Evolutionary conservation across 2,888 invertebrate genomes (phyloP).

Genomic region (Ormyrus thymus): DNA sequence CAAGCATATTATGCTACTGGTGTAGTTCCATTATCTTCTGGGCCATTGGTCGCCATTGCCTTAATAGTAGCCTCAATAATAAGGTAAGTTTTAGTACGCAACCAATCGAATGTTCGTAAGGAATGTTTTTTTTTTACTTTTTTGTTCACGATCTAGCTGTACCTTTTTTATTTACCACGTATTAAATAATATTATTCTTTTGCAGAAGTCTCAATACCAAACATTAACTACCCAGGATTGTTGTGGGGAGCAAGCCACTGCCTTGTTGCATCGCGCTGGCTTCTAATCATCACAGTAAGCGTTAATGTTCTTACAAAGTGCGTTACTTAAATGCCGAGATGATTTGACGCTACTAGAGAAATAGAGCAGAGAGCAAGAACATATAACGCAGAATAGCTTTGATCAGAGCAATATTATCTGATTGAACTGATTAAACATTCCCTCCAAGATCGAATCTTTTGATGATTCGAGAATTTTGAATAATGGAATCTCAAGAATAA

Average conservation of each 20-base stretch:
- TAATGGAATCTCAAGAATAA: constrained; percentile 45
- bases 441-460: constrained; percentile 48
- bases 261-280: constrained; percentile 65
- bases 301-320: constrained; percentile 58
- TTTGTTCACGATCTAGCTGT: background rate
- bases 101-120: constrained; percentile 23
- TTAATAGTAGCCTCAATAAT: constrained; percentile 76
- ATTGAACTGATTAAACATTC: constrained; percentile 50
- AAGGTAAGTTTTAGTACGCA: constrained; percentile 66
- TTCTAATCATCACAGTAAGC: constrained; percentile 60
- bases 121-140: constrained; percentile 14
- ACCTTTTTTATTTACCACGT: no score
- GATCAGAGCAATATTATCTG: constrained; percentile 29
- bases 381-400: constrained; percentile 12
- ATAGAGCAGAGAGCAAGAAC: no score
- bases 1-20: constrained; percentile 80
- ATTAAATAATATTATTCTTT: constrained; percentile 36
- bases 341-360: constrained; percentile 2
- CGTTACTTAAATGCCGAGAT: constrained; percentile 32
- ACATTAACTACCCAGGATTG: constrained; percentile 84
- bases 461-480: constrained; percentile 33
- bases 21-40: constrained; percentile 76
- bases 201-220: constrained; percentile 83
- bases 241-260: constrained; percentile 75
- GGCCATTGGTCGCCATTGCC: constrained; percentile 73